Evolutionary conservation across 2,113 vertebrate species (phyloP).

Genomic region (Rhabdomys dilectus): DNA sequence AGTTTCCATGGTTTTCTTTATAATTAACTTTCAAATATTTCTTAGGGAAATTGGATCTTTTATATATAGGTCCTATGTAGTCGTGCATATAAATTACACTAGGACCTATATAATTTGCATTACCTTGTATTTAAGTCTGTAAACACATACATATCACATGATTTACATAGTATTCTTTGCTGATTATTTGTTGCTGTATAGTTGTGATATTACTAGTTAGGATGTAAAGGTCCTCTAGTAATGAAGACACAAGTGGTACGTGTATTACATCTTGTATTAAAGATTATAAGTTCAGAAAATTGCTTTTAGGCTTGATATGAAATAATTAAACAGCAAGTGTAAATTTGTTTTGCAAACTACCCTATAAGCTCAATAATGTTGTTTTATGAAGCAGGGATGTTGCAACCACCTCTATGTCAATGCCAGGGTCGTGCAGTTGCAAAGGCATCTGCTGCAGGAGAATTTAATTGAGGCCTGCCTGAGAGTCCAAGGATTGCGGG

Average conservation of each 20-base stretch:
- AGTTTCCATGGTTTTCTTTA: background rate
- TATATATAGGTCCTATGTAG: background rate
- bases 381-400: too few species aligned
- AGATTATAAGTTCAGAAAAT: background rate
- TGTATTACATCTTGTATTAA: background rate
- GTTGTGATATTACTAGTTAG: background rate
- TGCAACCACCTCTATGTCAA: too few species aligned
- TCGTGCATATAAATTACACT: background rate
- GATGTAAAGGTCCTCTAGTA: background rate
- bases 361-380: background rate
- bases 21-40: background rate
- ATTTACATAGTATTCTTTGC: background rate
- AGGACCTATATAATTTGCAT: background rate
- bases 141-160: background rate
- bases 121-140: background rate
- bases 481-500: too few species aligned
- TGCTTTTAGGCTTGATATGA: background rate
- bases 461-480: too few species aligned
- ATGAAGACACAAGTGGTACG: background rate
- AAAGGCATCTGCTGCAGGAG: too few species aligned
- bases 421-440: too few species aligned
- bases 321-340: background rate
- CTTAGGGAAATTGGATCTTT: background rate
- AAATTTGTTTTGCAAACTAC: background rate
- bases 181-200: constrained; percentile 18